Evolutionary conservation across 1,140 invertebrate genomes (phyloP), one percentile per base, ranked within the genome.

Genomic region (Zaprionus nigranus): DNA sequence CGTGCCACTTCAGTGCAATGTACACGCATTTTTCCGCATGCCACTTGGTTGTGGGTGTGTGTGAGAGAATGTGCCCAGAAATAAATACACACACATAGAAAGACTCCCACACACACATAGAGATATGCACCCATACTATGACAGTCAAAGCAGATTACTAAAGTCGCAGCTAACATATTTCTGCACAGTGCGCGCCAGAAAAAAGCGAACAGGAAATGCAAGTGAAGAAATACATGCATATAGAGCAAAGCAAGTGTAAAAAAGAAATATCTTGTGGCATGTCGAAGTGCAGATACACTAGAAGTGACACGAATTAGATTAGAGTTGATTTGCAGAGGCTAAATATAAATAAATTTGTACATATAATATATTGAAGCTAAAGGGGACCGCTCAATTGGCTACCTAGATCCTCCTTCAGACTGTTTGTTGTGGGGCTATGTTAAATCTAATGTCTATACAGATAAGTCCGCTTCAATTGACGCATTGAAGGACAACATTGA

Each of bases 111-210:
- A 56, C 46, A 56, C 17, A 63, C 51, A 59, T 65, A 26, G 6
- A 28, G 61, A 72, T 43, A 49, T 62, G 67, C 72, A 68, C 56
- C 36, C 38, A 30, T 34, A 62, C 72, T 57, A 58, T 59, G 30
- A 43, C 38, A 72, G 68, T 49, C 34, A 59, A 28, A 66, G 83
- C 79, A 84, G 84, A 88, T 88, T 88, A 88, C 84, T 73, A 84
- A 87, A 90, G 85, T 90, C 78, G 85, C 78, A 81, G 75, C 81
- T 76, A 88, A 88, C 84, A 88, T 88, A 90, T 90, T 88, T 81
- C 58, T 53, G 46, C 56, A 78, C 69, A 77, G 64, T 51, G 40
- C 38, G 51, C 56, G 62, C 53, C 53, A 74, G 57, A 59, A 28
- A 71, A 79, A 69, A 58, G 57, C 67, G 54, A 67, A 85, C 65